Conservation (phyloP, 2,888 invertebrate species). For the Linnaemya vulpina region DNA sequence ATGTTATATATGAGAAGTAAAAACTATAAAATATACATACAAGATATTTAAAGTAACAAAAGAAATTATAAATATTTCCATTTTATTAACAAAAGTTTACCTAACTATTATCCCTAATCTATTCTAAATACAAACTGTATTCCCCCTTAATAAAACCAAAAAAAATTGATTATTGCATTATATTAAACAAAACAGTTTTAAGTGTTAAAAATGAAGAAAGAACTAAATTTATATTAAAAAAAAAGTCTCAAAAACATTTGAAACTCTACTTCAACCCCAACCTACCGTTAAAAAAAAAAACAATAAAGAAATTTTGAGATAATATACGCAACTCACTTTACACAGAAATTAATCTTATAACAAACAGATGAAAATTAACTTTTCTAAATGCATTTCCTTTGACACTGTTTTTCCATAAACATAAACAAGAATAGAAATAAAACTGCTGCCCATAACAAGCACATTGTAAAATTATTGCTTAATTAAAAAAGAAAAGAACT, state of each 20-base stretch:
- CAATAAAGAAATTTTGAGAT: constrained; percentile 56
- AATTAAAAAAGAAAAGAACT: constrained; percentile 47
- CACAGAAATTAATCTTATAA: constrained; percentile 8
- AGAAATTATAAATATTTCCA: constrained; percentile 64
- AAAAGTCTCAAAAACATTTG: constrained; percentile 30
- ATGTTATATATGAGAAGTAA: constrained; percentile 50
- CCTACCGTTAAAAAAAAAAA: constrained; percentile 63
- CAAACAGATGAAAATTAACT: constrained; percentile 1
- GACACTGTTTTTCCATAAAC: constrained; percentile 47
- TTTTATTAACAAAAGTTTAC: constrained; percentile 64
- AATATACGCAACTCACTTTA: constrained; percentile 57
- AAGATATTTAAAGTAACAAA: constrained; percentile 41
- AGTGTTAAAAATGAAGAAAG: constrained; percentile 39
- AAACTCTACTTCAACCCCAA: constrained; percentile 60
- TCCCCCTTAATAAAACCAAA: constrained; percentile 21
- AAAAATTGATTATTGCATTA: constrained; percentile 45
- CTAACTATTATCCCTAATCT: constrained; percentile 36
- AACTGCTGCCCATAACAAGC: constrained; percentile 61
- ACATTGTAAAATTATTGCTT: constrained; percentile 59
- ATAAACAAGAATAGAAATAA: constrained; percentile 20
- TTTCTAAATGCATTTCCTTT: constrained; percentile 55
- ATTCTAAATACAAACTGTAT: constrained; percentile 25
- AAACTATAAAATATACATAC: constrained; percentile 53
- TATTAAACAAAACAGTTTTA: constrained; percentile 45
- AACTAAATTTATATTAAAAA: constrained; percentile 23